Percentiles rank a stretch among this genome's conserved stretches.
phyloP scores from a whole-genome alignment of 30 jellyfish, hydroid and myxozoan genomes.

The Aurelia aurita region DNA sequence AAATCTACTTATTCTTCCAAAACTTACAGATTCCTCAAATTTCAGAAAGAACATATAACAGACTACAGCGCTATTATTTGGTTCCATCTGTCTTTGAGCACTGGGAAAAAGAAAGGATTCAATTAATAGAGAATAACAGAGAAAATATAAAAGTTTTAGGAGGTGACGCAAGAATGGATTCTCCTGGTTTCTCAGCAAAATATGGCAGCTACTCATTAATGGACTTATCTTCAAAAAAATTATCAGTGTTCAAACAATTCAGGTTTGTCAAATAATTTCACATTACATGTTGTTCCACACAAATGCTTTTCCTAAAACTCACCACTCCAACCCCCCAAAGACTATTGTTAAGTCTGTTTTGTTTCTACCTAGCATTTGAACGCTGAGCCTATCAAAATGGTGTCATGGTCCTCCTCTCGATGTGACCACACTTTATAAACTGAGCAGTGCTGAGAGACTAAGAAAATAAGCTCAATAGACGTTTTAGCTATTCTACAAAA shows the following conservation, averaged over 20 bases:
- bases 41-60: slow-evolving; percentile 9
- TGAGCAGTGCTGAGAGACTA: too few relatives aligned
- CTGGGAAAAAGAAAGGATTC: slow-evolving; percentile 11
- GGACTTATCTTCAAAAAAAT: slow-evolving; percentile 31
- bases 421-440: too few relatives aligned
- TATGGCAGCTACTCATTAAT: slow-evolving; percentile 37
- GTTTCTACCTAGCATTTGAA: too few relatives aligned
- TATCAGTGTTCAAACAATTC: slow-evolving; percentile 10
- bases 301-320: too few relatives aligned
- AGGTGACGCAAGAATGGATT: slow-evolving; percentile 40
- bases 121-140: background rate
- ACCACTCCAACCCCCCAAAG: too few relatives aligned
- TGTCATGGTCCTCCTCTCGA: too few relatives aligned
- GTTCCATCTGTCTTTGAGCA: slow-evolving; percentile 12
- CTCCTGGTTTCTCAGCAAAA: slow-evolving; percentile 58
- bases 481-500: too few relatives aligned
- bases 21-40: slow-evolving; percentile 24
- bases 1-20: slow-evolving; percentile 14
- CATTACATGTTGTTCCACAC: too few relatives aligned
- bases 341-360: too few relatives aligned
- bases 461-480: too few relatives aligned
- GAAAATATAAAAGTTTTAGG: slow-evolving; percentile 2
- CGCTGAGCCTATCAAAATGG: too few relatives aligned
- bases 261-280: slow-evolving; percentile 1
- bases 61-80: slow-evolving; percentile 14